These are phyloP conservation scores for Acinonyx jubatus DNA, from an alignment of 2,113 vertebrate species.

Conservation along the genomic window DNA sequence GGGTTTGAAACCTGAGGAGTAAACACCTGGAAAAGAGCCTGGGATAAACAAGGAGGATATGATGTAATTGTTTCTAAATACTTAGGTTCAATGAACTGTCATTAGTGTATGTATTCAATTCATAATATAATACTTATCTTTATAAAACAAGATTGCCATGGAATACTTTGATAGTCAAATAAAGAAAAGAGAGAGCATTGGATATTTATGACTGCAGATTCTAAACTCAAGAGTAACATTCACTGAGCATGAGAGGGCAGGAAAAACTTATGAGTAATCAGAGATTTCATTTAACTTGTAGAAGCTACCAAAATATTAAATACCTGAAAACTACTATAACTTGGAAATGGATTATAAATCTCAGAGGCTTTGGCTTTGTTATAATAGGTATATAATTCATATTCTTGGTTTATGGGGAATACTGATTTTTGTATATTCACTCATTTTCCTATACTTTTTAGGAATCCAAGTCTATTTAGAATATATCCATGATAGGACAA, in stretches of 20 bases:
- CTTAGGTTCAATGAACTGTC: not conserved
- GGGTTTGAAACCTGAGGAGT: not conserved
- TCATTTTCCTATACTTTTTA: not conserved
- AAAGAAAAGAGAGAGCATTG: not conserved
- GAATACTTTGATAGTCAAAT: not conserved
- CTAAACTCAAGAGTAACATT: not conserved
- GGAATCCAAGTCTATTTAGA: not conserved
- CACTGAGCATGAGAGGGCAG: not conserved
- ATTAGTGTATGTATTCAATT: not conserved
- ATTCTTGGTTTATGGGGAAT: not conserved
- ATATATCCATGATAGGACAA: not conserved
- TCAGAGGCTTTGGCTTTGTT: not conserved
- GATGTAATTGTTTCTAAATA: not conserved
- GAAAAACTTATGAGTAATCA: not conserved
- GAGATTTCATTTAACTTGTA: conserved; percentile 12
- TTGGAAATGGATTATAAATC: not conserved
- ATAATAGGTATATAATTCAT: not conserved
- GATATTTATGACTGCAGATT: not conserved
- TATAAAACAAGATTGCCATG: not conserved
- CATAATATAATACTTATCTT: not conserved
- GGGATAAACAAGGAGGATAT: not conserved
- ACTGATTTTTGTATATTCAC: not conserved
- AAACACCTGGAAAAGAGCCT: not conserved
- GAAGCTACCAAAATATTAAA: not conserved
- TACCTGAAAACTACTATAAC: not conserved